Evolutionary conservation across 2,888 invertebrate species (phyloP).

Genomic region (Ennomos erosarius): DNA sequence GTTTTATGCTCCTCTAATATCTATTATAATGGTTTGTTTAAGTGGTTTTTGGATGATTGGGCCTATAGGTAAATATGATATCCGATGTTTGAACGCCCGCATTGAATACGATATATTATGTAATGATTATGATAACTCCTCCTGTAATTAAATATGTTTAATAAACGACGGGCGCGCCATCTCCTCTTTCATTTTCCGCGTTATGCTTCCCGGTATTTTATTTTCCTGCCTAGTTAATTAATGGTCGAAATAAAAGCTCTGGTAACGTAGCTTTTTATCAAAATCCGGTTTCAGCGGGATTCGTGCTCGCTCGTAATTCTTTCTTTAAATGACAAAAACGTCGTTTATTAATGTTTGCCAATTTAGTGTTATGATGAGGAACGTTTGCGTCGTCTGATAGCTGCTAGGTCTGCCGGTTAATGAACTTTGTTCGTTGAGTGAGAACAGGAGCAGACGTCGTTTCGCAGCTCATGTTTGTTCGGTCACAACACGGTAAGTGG

Average conservation of each 20-base stretch:
- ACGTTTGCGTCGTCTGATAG: conserved; percentile 33
- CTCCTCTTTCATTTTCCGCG: conserved; percentile 33
- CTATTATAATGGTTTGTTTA: conserved; percentile 47
- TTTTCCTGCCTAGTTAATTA: conserved; percentile 35
- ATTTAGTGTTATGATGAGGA: conserved; percentile 42
- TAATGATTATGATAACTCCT: conserved; percentile 24
- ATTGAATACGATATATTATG: conserved; percentile 37
- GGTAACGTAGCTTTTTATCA: conserved; percentile 28
- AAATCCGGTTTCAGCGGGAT: conserved; percentile 36
- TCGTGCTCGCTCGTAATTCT: conserved; percentile 48
- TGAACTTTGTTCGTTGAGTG: conserved; percentile 49
- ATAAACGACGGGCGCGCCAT: conserved; percentile 28
- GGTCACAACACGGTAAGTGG: conserved; percentile 57
- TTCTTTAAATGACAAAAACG: conserved; percentile 46
- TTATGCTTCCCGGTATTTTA: conserved; percentile 35
- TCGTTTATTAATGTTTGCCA: conserved; percentile 50
- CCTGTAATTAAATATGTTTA: conserved; percentile 39
- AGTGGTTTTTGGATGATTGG: conserved; percentile 44
- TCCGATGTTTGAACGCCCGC: conserved; percentile 41
- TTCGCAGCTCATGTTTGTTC: conserved; percentile 38
- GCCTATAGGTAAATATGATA: conserved; percentile 39
- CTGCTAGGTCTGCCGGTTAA: conserved; percentile 49
- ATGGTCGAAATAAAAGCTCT: conserved; percentile 29
- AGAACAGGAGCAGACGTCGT: conserved; percentile 34
- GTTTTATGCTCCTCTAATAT: conserved; percentile 54